Conservation (phyloP, 2,888 invertebrate species). For the Phyllotreta cruciferae region DNA sequence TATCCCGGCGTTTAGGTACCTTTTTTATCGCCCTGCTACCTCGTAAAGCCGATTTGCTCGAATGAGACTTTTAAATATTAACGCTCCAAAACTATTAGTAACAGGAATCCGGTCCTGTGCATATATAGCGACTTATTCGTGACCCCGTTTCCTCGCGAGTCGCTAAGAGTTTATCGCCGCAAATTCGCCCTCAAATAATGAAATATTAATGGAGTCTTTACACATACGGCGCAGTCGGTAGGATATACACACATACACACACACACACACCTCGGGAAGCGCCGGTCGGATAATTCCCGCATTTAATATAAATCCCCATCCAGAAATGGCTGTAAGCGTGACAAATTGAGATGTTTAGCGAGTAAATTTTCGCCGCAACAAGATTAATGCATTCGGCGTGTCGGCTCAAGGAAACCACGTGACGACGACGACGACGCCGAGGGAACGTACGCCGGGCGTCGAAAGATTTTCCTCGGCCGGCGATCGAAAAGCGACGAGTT, state of each 20-base stretch:
- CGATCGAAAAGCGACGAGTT: neutral
- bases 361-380: slow-evolving; percentile 40
- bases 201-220: slow-evolving; percentile 24
- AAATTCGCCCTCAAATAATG: slow-evolving; percentile 14
- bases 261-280: slow-evolving; percentile 10
- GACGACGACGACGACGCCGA: slow-evolving; percentile 12
- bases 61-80: too few relatives aligned
- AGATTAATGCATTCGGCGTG: slow-evolving; percentile 40
- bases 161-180: slow-evolving; percentile 14
- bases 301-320: slow-evolving; percentile 31
- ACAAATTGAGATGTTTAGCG: slow-evolving; percentile 45
- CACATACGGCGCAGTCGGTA: slow-evolving; percentile 25
- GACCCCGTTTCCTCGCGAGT: neutral
- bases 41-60: too few relatives aligned
- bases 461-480: slow-evolving; percentile 31
- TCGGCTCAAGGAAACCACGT: slow-evolving; percentile 40
- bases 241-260: slow-evolving; percentile 3
- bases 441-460: slow-evolving; percentile 24
- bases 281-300: slow-evolving; percentile 23
- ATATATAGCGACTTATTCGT: neutral
- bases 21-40: too few relatives aligned
- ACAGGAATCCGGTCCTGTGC: neutral
- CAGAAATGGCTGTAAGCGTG: slow-evolving; percentile 37
- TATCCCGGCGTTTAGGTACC: too few relatives aligned
- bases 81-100: too few relatives aligned